Percentiles rank a stretch among this genome's conserved stretches.
Conservation (phyloP, 2,113 vertebrate species). For the Hippopotamus amphibius region DNA sequence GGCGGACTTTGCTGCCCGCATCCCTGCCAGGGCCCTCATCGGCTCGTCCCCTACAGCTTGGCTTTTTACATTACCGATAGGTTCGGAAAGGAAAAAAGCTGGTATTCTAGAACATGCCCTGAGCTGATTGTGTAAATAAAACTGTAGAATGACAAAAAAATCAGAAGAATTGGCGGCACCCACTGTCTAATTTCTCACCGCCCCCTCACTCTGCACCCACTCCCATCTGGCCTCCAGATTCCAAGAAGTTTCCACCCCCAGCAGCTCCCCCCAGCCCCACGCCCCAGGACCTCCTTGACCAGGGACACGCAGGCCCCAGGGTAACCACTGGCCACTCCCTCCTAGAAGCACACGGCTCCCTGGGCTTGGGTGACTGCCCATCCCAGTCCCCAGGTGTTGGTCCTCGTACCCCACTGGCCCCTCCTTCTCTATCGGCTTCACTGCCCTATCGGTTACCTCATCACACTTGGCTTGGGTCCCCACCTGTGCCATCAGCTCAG, state of each 20-base stretch:
- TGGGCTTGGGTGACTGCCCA: accelerated
- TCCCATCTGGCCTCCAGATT: conserved; percentile 48
- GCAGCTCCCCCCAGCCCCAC: accelerated
- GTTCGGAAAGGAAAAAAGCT: not conserved
- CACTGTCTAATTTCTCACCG: conserved; percentile 4
- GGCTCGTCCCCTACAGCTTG: accelerated
- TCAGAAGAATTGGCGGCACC: not conserved
- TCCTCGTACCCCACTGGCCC: not conserved
- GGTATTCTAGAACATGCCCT: not conserved
- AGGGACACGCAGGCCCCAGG: not conserved
- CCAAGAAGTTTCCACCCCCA: not conserved
- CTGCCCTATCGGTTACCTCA: not conserved
- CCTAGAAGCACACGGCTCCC: accelerated
- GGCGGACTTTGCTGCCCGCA: accelerated
- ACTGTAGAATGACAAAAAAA: not conserved
- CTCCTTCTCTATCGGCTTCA: not conserved
- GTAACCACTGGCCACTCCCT: accelerated
- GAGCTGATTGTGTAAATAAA: not conserved
- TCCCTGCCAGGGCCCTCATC: accelerated
- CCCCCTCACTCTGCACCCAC: conserved; percentile 48
- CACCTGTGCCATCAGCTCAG: accelerated
- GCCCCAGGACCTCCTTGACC: not conserved
- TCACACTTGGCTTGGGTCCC: not conserved
- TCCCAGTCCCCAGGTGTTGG: accelerated
- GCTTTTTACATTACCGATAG: accelerated